phyloP scores from a whole-genome alignment of 1,140 invertebrate genomes.

The Ceratina japonica region DNA sequence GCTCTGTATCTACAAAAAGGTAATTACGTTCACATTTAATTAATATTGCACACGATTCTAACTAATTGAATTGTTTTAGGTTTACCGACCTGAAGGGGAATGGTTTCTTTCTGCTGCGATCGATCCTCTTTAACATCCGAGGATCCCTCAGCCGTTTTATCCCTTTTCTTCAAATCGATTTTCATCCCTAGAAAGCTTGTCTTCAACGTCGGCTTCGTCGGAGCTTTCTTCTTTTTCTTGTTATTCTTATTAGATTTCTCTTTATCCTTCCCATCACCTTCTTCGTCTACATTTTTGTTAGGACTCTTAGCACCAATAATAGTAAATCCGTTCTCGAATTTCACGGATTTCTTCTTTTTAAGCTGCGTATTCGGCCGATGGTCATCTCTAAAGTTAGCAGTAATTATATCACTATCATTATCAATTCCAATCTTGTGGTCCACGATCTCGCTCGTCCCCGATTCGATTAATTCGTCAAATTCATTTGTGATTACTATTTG shows the following conservation, averaged over 20 bases:
- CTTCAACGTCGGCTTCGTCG: conserved; percentile 2
- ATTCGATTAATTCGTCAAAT: no score
- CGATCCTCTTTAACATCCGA: conserved; percentile 18
- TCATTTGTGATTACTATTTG: no score
- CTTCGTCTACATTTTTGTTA: conserved; percentile 8
- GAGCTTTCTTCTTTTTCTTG: conserved; percentile 31
- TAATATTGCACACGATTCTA: no score
- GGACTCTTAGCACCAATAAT: conserved; percentile 51
- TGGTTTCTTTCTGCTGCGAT: conserved; percentile 3
- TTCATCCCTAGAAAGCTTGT: neutral
- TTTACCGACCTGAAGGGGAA: conserved; percentile 44
- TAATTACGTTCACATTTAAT: conserved; percentile 7
- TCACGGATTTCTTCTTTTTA: conserved; percentile 69
- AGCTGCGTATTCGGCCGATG: no score
- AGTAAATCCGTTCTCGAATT: conserved; percentile 69
- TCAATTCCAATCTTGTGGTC: no score
- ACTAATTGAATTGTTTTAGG: no score
- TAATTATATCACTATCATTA: no score
- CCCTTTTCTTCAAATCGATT: neutral
- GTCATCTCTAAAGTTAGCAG: no score
- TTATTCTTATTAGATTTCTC: no score
- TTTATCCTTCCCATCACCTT: neutral
- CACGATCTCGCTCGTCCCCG: no score
- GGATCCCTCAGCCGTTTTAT: neutral
- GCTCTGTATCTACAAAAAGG: conserved; percentile 66